A percentile compares a stretch with the other conserved stretches of the same genome.
Conservation (phyloP, 2,797 vertebrate species). For the Macropodus opercularis region DNA sequence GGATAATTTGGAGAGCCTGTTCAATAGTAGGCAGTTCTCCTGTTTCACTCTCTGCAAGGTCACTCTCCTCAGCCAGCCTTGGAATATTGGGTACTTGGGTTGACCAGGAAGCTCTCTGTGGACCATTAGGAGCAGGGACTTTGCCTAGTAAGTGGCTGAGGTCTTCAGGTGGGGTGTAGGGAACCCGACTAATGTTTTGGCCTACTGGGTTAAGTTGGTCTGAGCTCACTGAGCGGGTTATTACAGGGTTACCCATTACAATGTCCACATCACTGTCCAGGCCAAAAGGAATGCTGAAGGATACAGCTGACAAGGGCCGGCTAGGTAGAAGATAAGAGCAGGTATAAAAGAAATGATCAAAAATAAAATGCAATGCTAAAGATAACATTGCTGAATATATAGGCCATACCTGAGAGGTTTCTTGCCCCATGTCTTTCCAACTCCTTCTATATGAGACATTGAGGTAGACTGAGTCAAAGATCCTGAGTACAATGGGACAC, state of each 20-base stretch:
- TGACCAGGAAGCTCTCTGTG: constrained; percentile 82
- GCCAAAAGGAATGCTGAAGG: constrained; percentile 96
- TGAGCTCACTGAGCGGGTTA: constrained; percentile 90
- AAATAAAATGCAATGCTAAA: neutral
- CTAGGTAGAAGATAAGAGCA: constrained; percentile 43
- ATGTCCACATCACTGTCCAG: constrained; percentile 95
- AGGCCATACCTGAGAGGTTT: constrained; percentile 86
- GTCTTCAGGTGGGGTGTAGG: constrained; percentile 75
- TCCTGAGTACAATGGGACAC: constrained; percentile 78
- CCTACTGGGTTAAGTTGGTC: constrained; percentile 85
- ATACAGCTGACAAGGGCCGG: constrained; percentile 88
- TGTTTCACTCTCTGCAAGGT: constrained; percentile 70
- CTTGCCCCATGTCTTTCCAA: constrained; percentile 88
- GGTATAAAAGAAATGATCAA: constrained; percentile 47
- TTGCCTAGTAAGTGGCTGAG: constrained; percentile 68
- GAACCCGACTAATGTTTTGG: constrained; percentile 62
- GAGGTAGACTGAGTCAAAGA: constrained; percentile 92
- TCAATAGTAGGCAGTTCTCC: constrained; percentile 92
- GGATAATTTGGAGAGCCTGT: constrained; percentile 94
- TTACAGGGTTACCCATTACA: constrained; percentile 92
- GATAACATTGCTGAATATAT: neutral
- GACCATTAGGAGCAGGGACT: constrained; percentile 66
- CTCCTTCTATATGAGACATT: constrained; percentile 92
- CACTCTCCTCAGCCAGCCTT: constrained; percentile 79
- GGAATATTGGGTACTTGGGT: constrained; percentile 72